Base-by-base conservation (phyloP, 2,888 invertebrate species). In the Polydrusus cervinus region DNA sequence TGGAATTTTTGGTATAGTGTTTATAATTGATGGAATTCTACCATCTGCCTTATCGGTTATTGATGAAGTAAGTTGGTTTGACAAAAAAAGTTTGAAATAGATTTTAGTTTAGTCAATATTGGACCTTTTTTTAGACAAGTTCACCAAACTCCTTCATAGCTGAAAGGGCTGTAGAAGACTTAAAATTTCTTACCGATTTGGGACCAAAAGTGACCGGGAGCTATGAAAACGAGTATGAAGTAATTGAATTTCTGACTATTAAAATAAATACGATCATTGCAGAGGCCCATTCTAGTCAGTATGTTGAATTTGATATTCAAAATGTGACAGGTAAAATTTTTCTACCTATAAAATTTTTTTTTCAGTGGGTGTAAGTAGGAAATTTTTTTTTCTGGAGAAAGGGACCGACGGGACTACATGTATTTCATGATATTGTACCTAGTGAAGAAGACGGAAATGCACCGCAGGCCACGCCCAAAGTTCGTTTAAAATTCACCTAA, bases 121-220 rank as follows among this genome's bases (percentile, higher is more conserved):
- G n/a, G n/a, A n/a, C n/a, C n/a, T 18, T 11, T 18, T 67, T 74
- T 47, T 57, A 69, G 74, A 7, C 20, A 8, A 40, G 14, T 16
- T 47, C 69, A 43, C 76, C 76, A 11, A 25, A 88, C 43, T 87
- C 88, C 65, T 94, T 94, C 83, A 90, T 93, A 71, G 92, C 93
- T 20, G 92, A 93, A 85, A 88, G 93, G 78, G 94, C 95, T 0
- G 89, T 90, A 80, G 84, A 89, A 78, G 90, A 92, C 85, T 86
- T 95, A 25, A 86, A 89, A 30, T 88, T 89, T 66, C 85, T 95
- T 30, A 91, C 92, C 0, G 88, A 88, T 14, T 85, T 93, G 60
- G 95, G 95, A 0, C 93, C 93, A 0, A 88, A 93, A 79, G 90
- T 93, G 3, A 90, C 91, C 14, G 97, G 97, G 49, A 94, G 94